Percentiles rank a stretch among this genome's conserved stretches.
These are phyloP conservation scores for Philaenus spumarius DNA, from an alignment of 1,140 invertebrate species.

Conservation along the genomic window DNA sequence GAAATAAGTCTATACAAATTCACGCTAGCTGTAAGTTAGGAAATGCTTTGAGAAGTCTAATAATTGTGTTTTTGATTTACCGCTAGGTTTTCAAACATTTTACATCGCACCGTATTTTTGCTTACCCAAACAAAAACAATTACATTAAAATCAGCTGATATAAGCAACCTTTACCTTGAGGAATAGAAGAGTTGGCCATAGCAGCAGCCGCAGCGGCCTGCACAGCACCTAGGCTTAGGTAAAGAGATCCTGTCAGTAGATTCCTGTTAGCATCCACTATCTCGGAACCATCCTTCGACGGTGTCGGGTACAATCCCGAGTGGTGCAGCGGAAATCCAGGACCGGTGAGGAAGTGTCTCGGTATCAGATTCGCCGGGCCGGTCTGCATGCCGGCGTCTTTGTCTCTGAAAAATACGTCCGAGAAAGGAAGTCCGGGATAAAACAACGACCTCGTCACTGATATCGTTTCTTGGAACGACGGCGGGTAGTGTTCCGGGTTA, in stretches of 20 bases:
- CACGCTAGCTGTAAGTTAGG: no score
- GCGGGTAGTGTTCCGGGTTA: conserved; percentile 39
- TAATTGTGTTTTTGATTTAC: no score
- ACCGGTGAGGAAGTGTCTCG: conserved; percentile 26
- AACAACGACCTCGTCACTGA: conserved; percentile 52
- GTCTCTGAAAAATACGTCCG: conserved; percentile 27
- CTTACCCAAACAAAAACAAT: no score
- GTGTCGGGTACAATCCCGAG: conserved; percentile 22
- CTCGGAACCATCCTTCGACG: conserved; percentile 37
- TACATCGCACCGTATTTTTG: no score
- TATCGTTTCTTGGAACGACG: conserved; percentile 45
- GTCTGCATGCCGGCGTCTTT: neutral
- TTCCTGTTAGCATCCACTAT: conserved; percentile 39
- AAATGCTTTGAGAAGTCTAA: no score
- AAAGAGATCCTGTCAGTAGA: conserved; percentile 49
- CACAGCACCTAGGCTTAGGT: conserved; percentile 49
- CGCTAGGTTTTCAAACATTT: no score
- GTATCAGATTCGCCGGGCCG: conserved; percentile 12
- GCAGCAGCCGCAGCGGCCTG: conserved; percentile 46
- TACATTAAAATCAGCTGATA: no score
- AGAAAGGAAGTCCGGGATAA: conserved; percentile 45
- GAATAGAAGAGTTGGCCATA: conserved; percentile 25
- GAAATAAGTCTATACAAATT: no score
- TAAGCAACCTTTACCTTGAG: conserved; percentile 12
- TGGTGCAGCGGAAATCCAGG: conserved; percentile 21